phyloP scores from a whole-genome alignment of 2,113 vertebrate genomes.

The Copsychus sechellarum region DNA sequence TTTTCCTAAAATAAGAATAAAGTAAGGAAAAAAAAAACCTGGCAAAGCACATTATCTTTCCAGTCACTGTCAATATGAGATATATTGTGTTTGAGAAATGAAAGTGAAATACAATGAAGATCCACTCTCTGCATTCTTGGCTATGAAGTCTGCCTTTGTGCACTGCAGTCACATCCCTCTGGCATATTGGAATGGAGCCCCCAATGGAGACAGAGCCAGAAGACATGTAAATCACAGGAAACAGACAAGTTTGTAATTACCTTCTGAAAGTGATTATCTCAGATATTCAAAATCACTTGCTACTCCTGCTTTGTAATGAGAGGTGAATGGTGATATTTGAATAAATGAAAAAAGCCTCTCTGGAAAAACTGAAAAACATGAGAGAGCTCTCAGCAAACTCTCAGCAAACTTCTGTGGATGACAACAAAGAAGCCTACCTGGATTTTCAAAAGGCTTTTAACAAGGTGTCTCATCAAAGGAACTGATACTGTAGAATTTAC shows the following conservation, averaged over 20 bases:
- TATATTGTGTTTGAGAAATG: background rate
- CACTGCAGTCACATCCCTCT: background rate
- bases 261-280: constrained; percentile 10
- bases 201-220: background rate
- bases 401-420: background rate
- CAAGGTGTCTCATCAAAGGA: background rate
- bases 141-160: background rate
- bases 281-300: constrained; percentile 19
- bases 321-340: background rate
- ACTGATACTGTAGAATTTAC: background rate
- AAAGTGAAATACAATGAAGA: background rate
- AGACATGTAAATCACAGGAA: constrained; percentile 19
- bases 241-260: constrained; percentile 22
- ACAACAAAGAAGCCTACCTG: background rate
- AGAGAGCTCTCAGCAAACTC: background rate
- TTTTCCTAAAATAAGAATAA: background rate
- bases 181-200: background rate
- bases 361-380: background rate
- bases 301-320: background rate
- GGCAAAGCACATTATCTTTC: background rate
- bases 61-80: background rate
- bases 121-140: background rate
- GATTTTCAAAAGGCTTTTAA: constrained; percentile 5
- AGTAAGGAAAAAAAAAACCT: background rate
- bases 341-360: background rate